Evolutionary conservation across 2,888 invertebrate genomes (phyloP).

Genomic region (Trissoscelio sp.): DNA sequence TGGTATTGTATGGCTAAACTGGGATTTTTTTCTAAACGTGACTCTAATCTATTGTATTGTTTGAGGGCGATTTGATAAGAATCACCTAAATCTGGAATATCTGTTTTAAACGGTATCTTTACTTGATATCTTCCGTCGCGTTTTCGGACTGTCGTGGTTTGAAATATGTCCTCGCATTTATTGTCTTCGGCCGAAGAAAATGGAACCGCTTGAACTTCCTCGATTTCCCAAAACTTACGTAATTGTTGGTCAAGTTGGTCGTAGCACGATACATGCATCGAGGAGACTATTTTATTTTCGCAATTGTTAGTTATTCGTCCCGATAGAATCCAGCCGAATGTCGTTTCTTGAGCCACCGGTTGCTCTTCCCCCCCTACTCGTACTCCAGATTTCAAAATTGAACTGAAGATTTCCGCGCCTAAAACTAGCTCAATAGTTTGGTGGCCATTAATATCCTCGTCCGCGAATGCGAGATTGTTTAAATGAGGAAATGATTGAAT

Average conservation of each 20-base stretch:
- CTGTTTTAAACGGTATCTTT: conserved; percentile 11
- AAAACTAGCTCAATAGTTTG: not conserved
- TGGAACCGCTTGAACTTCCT: not conserved
- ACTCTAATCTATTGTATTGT: conserved; percentile 19
- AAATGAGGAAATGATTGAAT: too few relatives aligned
- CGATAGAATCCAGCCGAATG: not conserved
- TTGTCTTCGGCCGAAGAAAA: not conserved
- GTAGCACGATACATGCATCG: not conserved
- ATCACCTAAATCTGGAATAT: conserved; percentile 7
- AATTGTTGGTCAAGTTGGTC: not conserved
- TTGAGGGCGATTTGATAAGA: not conserved
- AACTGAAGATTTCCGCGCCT: not conserved
- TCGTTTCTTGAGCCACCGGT: not conserved
- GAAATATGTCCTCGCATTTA: conserved; percentile 1
- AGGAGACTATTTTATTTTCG: too few relatives aligned
- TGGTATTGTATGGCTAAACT: not conserved
- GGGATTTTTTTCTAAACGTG: not conserved
- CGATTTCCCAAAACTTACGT: conserved; percentile 9
- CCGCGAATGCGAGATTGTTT: too few relatives aligned
- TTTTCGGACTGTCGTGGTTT: not conserved
- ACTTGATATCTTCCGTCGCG: conserved; percentile 9
- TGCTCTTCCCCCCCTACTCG: not conserved
- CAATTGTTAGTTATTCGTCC: too few relatives aligned
- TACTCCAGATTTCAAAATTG: not conserved
- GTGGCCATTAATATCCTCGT: too few relatives aligned